Base-by-base conservation (phyloP, 2,888 invertebrate species). In the Papilio protenor region DNA sequence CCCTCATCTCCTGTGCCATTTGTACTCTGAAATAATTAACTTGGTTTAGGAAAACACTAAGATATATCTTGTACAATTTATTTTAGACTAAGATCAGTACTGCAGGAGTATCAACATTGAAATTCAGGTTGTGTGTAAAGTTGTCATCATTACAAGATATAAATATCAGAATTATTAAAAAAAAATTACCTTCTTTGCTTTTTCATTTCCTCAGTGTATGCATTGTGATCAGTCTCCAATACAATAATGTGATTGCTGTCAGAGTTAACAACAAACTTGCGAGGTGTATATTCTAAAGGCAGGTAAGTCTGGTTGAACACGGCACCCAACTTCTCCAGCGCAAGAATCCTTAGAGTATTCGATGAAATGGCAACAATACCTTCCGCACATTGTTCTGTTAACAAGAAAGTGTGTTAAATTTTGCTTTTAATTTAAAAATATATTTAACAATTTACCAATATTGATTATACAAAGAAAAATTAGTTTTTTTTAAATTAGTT, bases 311-410 rank as follows among this genome's bases (percentile, higher is more conserved):
- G 99, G 93, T 99, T 99, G 90, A 99, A 99, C 3, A 99, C 99
- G 0, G 99, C 99, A 0, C 99, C 99, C 1, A 99, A 94, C 90
- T 99, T 99, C 90, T 99, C 99, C 76, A 99, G 94, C 0, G 99
- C 99, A 90, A 99, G 96, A 95, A 99, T 99, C 87, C 99, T 96
- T 75, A 99, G 94, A 0, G 99, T 99, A 88, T 99, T 99, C 1
- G 99, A 98, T 0, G 99, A 99, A 89, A 99, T 99, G 0, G 99
- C 99, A 0, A 99, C 99, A 83, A 99, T 99, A 82, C 99, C 99
- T 92, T 99, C 99, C 0, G 99, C 98, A 95, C 99, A 99, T 91
- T 99, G 99, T 92, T 99, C 99, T 82, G 90, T 79, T 87, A 90
- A 82, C 16, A 80, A 80, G 81, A 78, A 11, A 21, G 0, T 0